Evolutionary conservation across 2,888 invertebrate genomes (phyloP), one percentile per base, ranked within the genome.

Genomic region (Agrotis clavis): DNA sequence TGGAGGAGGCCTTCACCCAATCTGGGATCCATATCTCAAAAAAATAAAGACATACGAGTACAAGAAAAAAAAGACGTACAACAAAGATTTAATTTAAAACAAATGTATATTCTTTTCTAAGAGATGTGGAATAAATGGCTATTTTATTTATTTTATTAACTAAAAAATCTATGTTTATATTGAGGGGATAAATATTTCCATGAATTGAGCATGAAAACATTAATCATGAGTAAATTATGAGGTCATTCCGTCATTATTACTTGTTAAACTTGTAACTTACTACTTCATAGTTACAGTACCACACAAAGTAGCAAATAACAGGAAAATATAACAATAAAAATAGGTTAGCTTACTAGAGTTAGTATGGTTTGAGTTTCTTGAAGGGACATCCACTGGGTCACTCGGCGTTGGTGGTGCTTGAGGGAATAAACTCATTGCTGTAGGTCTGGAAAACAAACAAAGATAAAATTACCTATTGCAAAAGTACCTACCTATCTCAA

Each of bases 331-430:
- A 63, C n/a, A 54, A 60, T 51, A 60, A 25, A 7, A 71, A 57
- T 19, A 61, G 35, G 18, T n/a, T 64, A 56, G 91, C 94, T 90
- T 86, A 95, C 95, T 92, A 21, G 91, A 86, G 50, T 77, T 91
- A 66, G 92, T 90, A 53, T 74, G 78, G 74, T 92, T 92, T 13
- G 92, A 86, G 85, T 91, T 88, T 87, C 93, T 87, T 18, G 90
- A 79, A 0, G 97, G 97, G 56, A 98, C 97, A 82, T 97, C 96
- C 21, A 98, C 96, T 7, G 98, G 97, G 2, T 97, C 97, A 75
- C 97, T 97, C 1, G 97, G 95, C 0, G 96, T 91, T 4, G 97
- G 96, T 3, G 97, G 97, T 14, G 97, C 97, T 74, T 96, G 96
- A 4, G 94, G 90, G 90, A 98, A 98, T 79, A 98, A 90, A 84